A percentile compares a stretch with the other conserved stretches of the same genome.
phyloP scores from a whole-genome alignment of 2,888 invertebrate species.

The Leptopilina syphax region DNA sequence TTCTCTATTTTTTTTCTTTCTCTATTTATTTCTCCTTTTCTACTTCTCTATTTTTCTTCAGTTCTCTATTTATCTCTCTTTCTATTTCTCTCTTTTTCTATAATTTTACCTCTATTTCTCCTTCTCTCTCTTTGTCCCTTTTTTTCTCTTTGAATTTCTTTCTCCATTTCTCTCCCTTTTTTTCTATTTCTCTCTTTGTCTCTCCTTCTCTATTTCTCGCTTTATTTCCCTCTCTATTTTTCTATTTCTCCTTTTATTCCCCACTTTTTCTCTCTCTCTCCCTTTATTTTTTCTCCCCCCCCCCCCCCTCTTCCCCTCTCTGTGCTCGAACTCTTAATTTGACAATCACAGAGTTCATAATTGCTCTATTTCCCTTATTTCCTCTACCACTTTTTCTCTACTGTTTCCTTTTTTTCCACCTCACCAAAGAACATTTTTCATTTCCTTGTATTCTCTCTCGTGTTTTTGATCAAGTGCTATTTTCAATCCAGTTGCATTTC shows the following conservation, averaged over 20 bases:
- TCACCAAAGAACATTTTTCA: constrained; percentile 10
- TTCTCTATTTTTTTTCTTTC: constrained; percentile 1
- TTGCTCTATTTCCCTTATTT: constrained; percentile 20
- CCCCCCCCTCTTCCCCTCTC: not conserved
- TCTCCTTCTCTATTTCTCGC: no score
- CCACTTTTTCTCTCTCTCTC: constrained; percentile 41
- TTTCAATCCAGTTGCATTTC: not conserved
- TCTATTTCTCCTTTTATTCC: constrained; percentile 32
- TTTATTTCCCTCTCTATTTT: no score
- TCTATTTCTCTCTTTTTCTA: constrained; percentile 15
- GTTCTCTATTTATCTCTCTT: constrained; percentile 5
- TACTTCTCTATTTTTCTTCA: constrained; percentile 6
- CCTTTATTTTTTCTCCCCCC: constrained; percentile 40
- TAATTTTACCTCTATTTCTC: no score
- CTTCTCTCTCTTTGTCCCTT: no score
- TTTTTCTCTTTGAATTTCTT: no score
- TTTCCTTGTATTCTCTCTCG: not conserved
- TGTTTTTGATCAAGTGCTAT: constrained; percentile 3
- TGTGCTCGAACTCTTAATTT: constrained; percentile 11
- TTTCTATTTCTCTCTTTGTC: no score
- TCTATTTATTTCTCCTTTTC: not conserved
- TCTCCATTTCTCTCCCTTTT: no score
- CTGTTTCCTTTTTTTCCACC: not conserved
- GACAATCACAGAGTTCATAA: constrained; percentile 17
- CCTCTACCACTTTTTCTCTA: not conserved